Base-by-base conservation (phyloP, 1,140 invertebrate species). In the Bombus confusus region DNA sequence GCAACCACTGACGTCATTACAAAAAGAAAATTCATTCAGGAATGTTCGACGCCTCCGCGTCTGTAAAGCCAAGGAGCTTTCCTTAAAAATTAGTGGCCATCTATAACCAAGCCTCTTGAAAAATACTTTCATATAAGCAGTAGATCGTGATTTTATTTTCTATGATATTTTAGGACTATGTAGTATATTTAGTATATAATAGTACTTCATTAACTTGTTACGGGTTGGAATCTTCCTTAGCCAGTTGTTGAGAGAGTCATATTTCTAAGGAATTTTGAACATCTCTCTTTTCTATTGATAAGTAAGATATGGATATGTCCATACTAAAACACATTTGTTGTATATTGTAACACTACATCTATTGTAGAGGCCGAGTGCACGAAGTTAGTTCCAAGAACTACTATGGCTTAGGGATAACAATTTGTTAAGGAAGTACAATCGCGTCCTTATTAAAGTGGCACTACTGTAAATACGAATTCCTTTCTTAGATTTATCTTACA, bases 11-110 rank as follows among this genome's bases (percentile, higher is more conserved):
- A 90, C 86, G 88, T 90, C 88, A 90, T 41, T 69, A 37, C 76
- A 39, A 39, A 80, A 62, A 28, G 59, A 43, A 83, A 52, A 84
- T 84, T 86, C 83, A 87, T 78, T 80, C 87, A 92, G 86, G 85
- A 90, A 92, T 88, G 43, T 92, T 89, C 83, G 77, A 88, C 77
- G 39, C 79, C 83, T 75, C 75, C 83, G 41, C 66, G 41, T 62
- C 3, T 52, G 12, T 84, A 83, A 86, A 75, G 85, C 74, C 85
- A 83, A 83, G 74, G 85, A 86, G 81, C 81, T 83, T 64, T 15
- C 41, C 52, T 71, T 76, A 22, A 59, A 82, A 57, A 82, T 25
- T n/a, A 57, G 12, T 52, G 64, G 1, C 6, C 22, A 86, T 39
- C 6, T 22, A 59, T 22, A 74, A 31, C 57, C 41, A 39, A 37